phyloP scores from a whole-genome alignment of 2,797 vertebrate species.

The Gymnopithys bicolor region DNA sequence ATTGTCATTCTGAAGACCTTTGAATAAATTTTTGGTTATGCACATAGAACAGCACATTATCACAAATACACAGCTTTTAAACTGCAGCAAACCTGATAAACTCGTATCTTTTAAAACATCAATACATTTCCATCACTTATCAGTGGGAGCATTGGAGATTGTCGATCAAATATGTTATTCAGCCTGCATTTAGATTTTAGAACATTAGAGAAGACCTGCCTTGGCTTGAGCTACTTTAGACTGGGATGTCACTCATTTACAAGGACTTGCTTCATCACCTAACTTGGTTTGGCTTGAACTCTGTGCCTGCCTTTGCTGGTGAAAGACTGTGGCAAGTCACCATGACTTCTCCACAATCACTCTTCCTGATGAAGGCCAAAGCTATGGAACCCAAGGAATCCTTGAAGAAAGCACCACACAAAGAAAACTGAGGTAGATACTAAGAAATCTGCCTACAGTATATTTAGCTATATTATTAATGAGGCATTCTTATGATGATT shows the following conservation, averaged over 20 bases:
- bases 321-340: neutral
- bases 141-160: neutral
- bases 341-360: neutral
- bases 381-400: neutral
- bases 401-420: neutral
- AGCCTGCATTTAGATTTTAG: neutral
- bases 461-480: neutral
- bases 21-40: neutral
- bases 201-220: neutral
- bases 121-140: neutral
- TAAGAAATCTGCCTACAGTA: neutral
- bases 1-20: neutral
- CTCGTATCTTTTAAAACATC: neutral
- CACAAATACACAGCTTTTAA: neutral
- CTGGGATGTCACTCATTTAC: neutral
- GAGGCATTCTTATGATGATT: neutral
- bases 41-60: neutral
- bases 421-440: neutral
- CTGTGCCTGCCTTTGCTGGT: neutral
- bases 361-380: neutral
- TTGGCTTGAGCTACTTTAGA: neutral
- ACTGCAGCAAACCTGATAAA: neutral
- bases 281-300: neutral
- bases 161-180: neutral
- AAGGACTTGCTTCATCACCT: neutral